phyloP scores from a whole-genome alignment of 2,888 invertebrate species.

The Lasioglossum malachurum region DNA sequence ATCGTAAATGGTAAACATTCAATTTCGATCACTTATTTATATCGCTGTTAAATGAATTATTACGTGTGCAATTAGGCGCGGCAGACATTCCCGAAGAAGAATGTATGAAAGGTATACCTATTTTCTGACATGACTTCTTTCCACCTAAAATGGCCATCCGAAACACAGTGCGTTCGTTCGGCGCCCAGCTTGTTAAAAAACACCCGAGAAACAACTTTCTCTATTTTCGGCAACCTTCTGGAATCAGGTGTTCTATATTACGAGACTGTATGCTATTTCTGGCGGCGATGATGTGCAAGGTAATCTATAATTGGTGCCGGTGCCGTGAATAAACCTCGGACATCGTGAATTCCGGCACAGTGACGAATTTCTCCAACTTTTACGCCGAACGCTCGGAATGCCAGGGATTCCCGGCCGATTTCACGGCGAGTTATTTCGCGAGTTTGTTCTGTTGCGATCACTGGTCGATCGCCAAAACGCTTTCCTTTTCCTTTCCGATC shows the following conservation, averaged over 20 bases:
- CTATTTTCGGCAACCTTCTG: background rate
- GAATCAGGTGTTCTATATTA: background rate
- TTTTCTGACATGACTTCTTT: too few relatives aligned
- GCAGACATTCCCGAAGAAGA: too few relatives aligned
- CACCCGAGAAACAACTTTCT: background rate
- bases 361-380: constrained; percentile 13
- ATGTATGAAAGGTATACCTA: too few relatives aligned
- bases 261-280: constrained; percentile 40
- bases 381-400: constrained; percentile 52
- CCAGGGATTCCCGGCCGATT: constrained; percentile 56
- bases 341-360: constrained; percentile 29
- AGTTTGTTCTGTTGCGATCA: background rate
- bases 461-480: constrained; percentile 48
- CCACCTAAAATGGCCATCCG: too few relatives aligned
- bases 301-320: constrained; percentile 63
- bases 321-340: constrained; percentile 38
- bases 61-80: too few relatives aligned
- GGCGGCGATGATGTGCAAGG: constrained; percentile 28
- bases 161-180: background rate
- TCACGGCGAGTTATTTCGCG: constrained; percentile 63
- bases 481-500: background rate
- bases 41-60: too few relatives aligned
- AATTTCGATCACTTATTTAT: too few relatives aligned
- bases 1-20: too few relatives aligned
- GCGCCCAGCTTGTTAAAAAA: background rate